These are phyloP conservation scores for Ochropleura plecta DNA, from an alignment of 2,888 invertebrate genomes.

Conservation along the genomic window DNA sequence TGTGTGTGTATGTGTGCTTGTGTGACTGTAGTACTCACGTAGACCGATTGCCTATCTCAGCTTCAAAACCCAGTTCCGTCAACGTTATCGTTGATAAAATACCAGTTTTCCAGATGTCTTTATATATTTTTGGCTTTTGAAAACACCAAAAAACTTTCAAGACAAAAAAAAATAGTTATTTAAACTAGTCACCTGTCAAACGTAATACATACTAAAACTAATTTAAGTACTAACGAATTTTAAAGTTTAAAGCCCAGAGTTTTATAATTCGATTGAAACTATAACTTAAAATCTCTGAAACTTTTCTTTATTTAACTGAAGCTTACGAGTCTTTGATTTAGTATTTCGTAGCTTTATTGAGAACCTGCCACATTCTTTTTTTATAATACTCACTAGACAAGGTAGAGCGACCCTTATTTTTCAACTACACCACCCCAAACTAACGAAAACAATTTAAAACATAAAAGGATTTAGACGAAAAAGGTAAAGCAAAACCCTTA, in stretches of 20 bases:
- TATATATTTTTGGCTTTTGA: no score
- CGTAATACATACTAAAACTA: not conserved
- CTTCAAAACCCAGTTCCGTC: no score
- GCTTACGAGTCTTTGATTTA: not conserved
- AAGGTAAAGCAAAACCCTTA: slow-evolving; percentile 30
- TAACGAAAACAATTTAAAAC: slow-evolving; percentile 13
- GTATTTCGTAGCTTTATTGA: not conserved
- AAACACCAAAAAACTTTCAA: no score
- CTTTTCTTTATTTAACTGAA: not conserved
- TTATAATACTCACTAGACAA: not conserved
- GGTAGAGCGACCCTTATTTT: not conserved
- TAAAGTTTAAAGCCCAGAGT: not conserved
- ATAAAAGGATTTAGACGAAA: slow-evolving; percentile 20
- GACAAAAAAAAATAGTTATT: no score
- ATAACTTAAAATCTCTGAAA: not conserved
- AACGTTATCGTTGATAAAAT: no score
- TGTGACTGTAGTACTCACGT: no score
- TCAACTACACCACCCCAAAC: not conserved
- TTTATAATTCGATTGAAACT: slow-evolving; percentile 2
- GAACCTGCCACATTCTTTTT: not conserved
- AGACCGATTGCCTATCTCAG: no score
- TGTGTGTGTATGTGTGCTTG: no score
- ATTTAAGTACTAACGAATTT: slow-evolving; percentile 18
- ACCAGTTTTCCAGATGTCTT: no score
- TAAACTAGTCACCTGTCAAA: not conserved